Evolutionary conservation across 1,140 invertebrate genomes (phyloP), one percentile per base, ranked within the genome.

Genomic region (Rhizoglyphus robini): DNA sequence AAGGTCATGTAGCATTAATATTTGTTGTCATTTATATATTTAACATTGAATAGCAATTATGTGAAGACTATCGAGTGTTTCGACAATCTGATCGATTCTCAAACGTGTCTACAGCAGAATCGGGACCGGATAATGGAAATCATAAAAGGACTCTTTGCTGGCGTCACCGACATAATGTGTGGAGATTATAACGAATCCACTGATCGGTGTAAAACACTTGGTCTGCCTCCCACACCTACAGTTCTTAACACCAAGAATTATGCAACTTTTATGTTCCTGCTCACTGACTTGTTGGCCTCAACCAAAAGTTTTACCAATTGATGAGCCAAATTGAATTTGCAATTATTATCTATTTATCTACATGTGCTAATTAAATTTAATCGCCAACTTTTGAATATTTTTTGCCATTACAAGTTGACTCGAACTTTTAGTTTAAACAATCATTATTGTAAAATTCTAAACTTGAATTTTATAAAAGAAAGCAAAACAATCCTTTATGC

Each of bases 131-230:
- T 54, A 5, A 54, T 54, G 8, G 51, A 54, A 15, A 27, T 54
- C 23, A 54, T 25, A 11, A 54, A 32, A 32, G 31, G 51, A 27
- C 23, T 63, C 3, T 18, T 11, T 36, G 11, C 3, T 31, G 36
- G 36, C 11, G 32, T 36, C 15, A 63, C 25, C 15, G 34, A 63
- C 32, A 63, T 63, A 5, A 36, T 36, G 32, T 63, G 61, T 31
- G 32, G 61, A n/a, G 61, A 63, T 5, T 63, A 63, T 29, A 63
- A 63, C 29, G 61, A 63, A 49, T 31, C n/a, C 15, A 63, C 61
- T 4, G 61, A 63, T 49, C 20, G 32, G 47, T 63, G 61, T 46
- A 38, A 63, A 49, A 41, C 13, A 5, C 32, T 63, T 18, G 5
- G 13, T 25, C 15, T 23, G 13, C 32, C 32, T 20, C 31, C 51